Evolutionary conservation across 2,888 invertebrate species (phyloP), one percentile per base, ranked within the genome.

Genomic region (Leptinotarsa juncta): DNA sequence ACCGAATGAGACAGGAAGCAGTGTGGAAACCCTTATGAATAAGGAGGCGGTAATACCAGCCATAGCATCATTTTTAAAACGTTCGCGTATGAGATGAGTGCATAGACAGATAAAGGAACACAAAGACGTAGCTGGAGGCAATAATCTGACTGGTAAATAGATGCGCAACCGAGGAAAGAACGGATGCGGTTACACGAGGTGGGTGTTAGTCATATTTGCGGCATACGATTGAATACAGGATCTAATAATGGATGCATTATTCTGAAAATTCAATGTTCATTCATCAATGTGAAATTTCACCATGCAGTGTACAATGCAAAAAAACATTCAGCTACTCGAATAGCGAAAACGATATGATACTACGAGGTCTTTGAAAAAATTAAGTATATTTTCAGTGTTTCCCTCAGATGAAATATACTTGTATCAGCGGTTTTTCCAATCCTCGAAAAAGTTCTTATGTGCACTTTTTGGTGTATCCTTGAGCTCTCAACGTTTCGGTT

Each of bases 81-180:
- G 20, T 53, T 18, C 53, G 26, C 20, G 26, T 14, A 60, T 60
- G 5, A 60, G 15, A 26, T 26, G 60, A 60, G 60, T 15, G 60
- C 26, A 20, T 14, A 23, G 60, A 26, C 60, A 15, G 60, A 60
- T 60, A 60, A 60, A 60, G 60, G 60, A 14, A 14, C 20, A 26
- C 23, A 60, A 60, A 60, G 60, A 60, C 60, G 60, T 20, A 23
- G 26, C 60, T 26, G 26, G 26, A 60, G 60, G 60, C 60, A 26
- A 60, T 60, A 60, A 60, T 60, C 60, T 15, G 20, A 60, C 23
- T 60, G 60, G 60, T 60, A 26, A 14, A 60, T 20, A 60, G 60
- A 60, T 60, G 60, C 26, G 15, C 60, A 26, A 23, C 26, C 23
- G 20, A 60, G 26, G 26, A 60, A 60, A 60, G 60, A 60, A 26